Evolutionary conservation across 2,888 invertebrate species (phyloP).

Genomic region (Apamea crenata): DNA sequence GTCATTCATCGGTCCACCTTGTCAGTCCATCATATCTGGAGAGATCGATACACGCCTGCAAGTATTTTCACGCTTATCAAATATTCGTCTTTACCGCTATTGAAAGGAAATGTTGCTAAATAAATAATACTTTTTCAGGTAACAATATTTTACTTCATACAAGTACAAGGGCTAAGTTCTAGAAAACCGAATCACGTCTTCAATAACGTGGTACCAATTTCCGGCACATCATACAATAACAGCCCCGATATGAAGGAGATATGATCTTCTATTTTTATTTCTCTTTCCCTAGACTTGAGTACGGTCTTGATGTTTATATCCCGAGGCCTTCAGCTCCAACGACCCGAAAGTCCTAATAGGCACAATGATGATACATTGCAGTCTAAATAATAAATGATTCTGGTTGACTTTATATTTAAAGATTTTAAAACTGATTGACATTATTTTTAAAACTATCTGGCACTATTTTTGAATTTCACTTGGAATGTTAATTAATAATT

Average conservation of each 20-base stretch:
- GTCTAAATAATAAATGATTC: not conserved
- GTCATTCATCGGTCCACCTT: too few species aligned
- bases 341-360: constrained; percentile 2
- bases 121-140: not conserved
- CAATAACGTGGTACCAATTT: constrained; percentile 22
- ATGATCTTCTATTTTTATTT: constrained; percentile 39
- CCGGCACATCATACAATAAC: constrained; percentile 2
- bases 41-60: too few species aligned
- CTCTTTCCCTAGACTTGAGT: not conserved
- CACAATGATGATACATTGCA: not conserved
- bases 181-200: not conserved
- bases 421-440: too few species aligned
- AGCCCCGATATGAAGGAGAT: constrained; percentile 1
- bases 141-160: not conserved
- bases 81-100: not conserved
- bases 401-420: too few species aligned
- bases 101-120: not conserved
- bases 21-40: too few species aligned
- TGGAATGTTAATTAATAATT: too few species aligned
- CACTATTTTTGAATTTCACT: too few species aligned
- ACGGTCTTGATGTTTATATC: constrained; percentile 30
- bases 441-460: too few species aligned
- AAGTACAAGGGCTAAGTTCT: not conserved
- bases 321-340: constrained; percentile 10
- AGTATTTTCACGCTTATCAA: not conserved